A percentile compares a stretch with the other conserved stretches of the same genome.
phyloP scores from a whole-genome alignment of 1,140 invertebrate species.

The Calosoma granatense region DNA sequence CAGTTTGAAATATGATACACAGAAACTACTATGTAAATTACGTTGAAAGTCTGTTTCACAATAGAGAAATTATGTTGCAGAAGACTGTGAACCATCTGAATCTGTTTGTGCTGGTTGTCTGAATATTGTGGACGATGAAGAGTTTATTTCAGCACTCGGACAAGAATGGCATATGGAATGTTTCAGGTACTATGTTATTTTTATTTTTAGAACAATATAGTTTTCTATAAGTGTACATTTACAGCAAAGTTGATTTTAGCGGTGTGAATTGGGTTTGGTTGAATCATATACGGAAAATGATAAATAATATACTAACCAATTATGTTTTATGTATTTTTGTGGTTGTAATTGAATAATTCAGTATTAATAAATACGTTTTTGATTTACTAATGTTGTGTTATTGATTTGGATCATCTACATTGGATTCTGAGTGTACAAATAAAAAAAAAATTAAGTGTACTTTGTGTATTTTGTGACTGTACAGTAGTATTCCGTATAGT shows the following conservation, averaged over 20 bases:
- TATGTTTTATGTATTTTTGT: no score
- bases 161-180: constrained; percentile 84
- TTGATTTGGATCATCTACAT: no score
- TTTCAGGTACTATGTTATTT: constrained; percentile 63
- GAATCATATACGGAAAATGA: no score
- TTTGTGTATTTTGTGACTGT: no score
- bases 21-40: background rate
- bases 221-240: constrained; percentile 11
- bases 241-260: background rate
- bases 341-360: no score
- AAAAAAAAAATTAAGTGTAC: no score
- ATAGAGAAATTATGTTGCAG: constrained; percentile 16
- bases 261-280: background rate
- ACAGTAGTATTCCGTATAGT: no score
- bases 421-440: no score
- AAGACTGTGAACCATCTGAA: constrained; percentile 18
- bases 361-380: no score
- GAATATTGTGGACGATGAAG: constrained; percentile 59
- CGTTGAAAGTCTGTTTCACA: background rate
- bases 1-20: no score
- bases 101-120: constrained; percentile 59
- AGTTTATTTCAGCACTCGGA: constrained; percentile 65
- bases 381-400: no score
- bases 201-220: constrained; percentile 12
- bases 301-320: no score